phyloP scores from a whole-genome alignment of 2,888 invertebrate genomes.

The Myopa tessellatipennis region DNA sequence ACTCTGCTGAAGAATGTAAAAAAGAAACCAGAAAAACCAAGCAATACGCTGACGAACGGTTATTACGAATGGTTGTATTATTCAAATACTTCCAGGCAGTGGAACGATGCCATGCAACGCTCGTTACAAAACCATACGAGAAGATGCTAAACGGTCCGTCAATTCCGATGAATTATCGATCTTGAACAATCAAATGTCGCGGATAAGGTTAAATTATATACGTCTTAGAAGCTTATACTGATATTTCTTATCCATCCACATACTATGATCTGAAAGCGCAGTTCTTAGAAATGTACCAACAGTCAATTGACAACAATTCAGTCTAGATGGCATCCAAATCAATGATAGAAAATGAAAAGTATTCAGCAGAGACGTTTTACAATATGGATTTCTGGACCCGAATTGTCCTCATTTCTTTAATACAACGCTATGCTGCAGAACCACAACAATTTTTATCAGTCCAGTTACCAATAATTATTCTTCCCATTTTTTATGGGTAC shows the following conservation, averaged over 20 bases:
- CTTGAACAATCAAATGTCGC: neutral
- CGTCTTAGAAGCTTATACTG: neutral
- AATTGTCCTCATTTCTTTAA: neutral
- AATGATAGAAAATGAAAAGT: neutral
- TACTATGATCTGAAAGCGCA: neutral
- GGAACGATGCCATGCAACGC: too few species aligned
- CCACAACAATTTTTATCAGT: neutral
- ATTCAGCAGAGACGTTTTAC: neutral
- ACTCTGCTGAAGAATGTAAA: neutral
- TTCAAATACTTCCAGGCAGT: too few species aligned
- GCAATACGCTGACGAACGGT: neutral
- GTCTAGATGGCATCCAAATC: neutral
- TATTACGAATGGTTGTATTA: neutral
- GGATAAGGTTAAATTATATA: neutral
- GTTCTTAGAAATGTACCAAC: neutral
- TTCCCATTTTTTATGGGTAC: neutral
- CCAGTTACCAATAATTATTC: neutral
- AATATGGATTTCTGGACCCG: too few species aligned
- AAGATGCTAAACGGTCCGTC: neutral
- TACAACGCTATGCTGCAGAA: neutral
- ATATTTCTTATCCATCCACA: neutral
- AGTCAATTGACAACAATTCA: neutral
- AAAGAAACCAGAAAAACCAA: neutral
- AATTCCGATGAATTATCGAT: neutral
- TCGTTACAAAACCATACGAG: neutral